Evolutionary conservation across 2,113 vertebrate species (phyloP).

Genomic region (Electrona antarctica): DNA sequence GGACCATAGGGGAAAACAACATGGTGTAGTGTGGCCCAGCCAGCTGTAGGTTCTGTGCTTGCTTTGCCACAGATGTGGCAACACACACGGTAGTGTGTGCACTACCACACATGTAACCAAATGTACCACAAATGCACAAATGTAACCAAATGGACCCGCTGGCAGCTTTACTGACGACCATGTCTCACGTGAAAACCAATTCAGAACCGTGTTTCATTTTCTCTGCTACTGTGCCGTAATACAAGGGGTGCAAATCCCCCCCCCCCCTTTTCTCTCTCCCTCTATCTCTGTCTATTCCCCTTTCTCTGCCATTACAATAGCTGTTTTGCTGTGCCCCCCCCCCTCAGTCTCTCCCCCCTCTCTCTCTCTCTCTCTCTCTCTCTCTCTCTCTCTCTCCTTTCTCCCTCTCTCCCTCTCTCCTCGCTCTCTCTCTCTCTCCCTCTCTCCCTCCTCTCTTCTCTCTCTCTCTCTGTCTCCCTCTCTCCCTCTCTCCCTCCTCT

Average conservation of each 20-base stretch:
- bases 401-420: too few relatives aligned
- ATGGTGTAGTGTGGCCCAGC: too few relatives aligned
- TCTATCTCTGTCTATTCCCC: conserved; percentile 39
- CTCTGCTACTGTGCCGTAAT: conserved; percentile 25
- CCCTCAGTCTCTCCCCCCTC: conserved; percentile 11
- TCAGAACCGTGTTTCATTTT: conserved; percentile 61
- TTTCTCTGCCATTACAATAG: conserved; percentile 54
- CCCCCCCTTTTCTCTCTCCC: background rate
- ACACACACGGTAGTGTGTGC: too few relatives aligned
- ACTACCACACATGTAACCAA: too few relatives aligned
- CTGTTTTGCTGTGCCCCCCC: conserved; percentile 48
- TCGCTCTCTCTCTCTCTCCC: background rate
- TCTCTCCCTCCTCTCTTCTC: conserved; percentile 4
- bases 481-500: conserved; percentile 1
- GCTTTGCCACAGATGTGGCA: too few relatives aligned
- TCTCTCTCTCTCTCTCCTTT: background rate
- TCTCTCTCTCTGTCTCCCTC: background rate
- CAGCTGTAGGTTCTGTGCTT: too few relatives aligned
- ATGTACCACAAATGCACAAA: conserved; percentile 5
- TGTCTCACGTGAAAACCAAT: conserved; percentile 58
- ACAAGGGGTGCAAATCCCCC: conserved; percentile 28
- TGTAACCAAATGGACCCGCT: too few relatives aligned
- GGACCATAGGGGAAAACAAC: too few relatives aligned
- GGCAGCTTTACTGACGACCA: conserved; percentile 45
- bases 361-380: conserved; percentile 9